Evolutionary conservation across 2,888 invertebrate genomes (phyloP), one percentile per base, ranked within the genome.

Genomic region (Syrphus vitripennis): DNA sequence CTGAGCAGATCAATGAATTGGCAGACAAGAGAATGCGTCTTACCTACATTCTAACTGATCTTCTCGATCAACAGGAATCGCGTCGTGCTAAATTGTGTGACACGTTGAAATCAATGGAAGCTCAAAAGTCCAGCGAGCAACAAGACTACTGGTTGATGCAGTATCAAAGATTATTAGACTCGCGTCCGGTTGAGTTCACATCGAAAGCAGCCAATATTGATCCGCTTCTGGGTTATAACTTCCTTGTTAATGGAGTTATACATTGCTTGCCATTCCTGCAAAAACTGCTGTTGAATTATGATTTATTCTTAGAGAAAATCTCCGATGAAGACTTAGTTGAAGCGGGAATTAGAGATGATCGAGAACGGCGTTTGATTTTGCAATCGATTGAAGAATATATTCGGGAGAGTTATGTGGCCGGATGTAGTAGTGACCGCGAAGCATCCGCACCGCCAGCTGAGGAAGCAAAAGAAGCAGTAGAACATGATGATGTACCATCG

Each of bases 131-230:
- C 65, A 92, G 93, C 87, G 93, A 92, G 83, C 91, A 93, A 2
- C 92, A 94, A 88, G 95, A 95, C 90, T 96, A 95, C 91, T 96
- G 96, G 96, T 92, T 96, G 87, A 93, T 94, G 89, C 97, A 97
- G 91, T 98, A 97, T 91, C 97, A 98, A 91, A 94, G 95, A 88
- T 92, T 98, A 53, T 93, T 97, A 90, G 96, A 97, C 90, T 94
- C 94, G 31, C 94, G 95, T 88, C 97, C 97, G 26, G 94, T 94
- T 89, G 94, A 94, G 63, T 92, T 96, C 84, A 40, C 63, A 24
- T 92, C 95, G 34, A 94, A 94, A 89, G 93, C 95, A 71, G 94
- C 94, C 83, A 94, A 93, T 86, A 93, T 96, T 55, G 95, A 96
- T 90, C 95, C 95, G 19, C 90, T 93, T 67, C 92, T 96, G 87